These are phyloP conservation scores for Brachionus paranguensis DNA, from an alignment of 1,140 invertebrate species.

Conservation along the genomic window DNA sequence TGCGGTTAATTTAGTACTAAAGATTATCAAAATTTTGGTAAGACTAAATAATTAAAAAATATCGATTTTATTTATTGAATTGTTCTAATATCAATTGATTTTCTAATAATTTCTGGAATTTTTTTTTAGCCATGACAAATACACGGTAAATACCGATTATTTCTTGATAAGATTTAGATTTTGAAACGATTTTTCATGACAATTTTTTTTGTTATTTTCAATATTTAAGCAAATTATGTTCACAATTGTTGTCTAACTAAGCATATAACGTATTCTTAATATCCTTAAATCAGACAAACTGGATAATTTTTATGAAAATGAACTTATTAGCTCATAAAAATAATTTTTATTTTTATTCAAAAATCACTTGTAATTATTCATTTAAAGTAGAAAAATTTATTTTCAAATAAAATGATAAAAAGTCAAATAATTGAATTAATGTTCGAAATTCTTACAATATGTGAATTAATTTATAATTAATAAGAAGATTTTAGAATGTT, in stretches of 20 bases:
- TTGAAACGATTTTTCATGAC: background rate
- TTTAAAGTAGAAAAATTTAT: no score
- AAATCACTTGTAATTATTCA: background rate
- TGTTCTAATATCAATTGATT: background rate
- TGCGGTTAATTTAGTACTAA: background rate
- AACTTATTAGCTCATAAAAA: background rate
- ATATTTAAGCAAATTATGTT: background rate
- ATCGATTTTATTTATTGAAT: background rate
- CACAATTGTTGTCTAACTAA: background rate
- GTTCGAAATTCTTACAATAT: background rate
- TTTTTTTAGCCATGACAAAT: background rate
- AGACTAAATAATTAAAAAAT: background rate
- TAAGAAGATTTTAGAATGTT: no score
- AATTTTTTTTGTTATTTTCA: background rate
- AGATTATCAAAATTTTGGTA: background rate
- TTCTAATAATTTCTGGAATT: background rate
- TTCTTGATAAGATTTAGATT: background rate
- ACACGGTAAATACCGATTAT: background rate
- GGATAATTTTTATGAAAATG: background rate
- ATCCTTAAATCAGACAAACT: background rate
- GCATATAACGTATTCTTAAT: background rate
- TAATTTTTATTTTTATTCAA: background rate
- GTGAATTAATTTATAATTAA: no score
- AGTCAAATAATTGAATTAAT: background rate
- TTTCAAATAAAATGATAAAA: no score